phyloP scores from a whole-genome alignment of 2,888 invertebrate genomes.

The Tenthredo livida region DNA sequence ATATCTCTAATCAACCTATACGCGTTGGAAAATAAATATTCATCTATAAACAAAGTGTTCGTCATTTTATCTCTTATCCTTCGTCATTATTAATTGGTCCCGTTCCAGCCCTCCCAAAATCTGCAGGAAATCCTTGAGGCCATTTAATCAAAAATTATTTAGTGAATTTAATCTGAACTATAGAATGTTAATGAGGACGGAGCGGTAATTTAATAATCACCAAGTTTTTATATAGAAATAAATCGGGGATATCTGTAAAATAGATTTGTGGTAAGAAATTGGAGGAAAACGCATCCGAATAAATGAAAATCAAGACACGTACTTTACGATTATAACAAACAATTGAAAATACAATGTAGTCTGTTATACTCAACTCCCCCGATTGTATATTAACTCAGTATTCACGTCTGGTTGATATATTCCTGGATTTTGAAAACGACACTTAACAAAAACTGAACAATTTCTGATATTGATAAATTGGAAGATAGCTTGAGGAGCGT shows the following conservation, averaged over 20 bases:
- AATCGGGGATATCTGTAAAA: not conserved
- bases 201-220: not conserved
- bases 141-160: not conserved
- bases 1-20: conserved; percentile 21
- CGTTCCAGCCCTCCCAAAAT: not conserved
- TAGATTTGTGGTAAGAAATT: not conserved
- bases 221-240: no score
- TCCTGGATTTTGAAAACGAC: no score
- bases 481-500: no score
- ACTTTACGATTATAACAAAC: not conserved
- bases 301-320: not conserved
- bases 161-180: not conserved
- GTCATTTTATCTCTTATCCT: not conserved
- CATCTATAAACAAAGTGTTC: not conserved
- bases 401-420: no score
- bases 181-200: not conserved
- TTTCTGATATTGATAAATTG: no score
- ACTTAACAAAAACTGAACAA: no score
- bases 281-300: not conserved
- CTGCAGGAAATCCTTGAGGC: not conserved
- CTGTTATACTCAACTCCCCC: no score
- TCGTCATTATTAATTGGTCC: not conserved
- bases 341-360: no score
- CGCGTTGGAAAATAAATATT: conserved; percentile 28
- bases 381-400: no score